Base-by-base conservation (phyloP, 2,888 invertebrate genomes). In the Linnaemya vulpina region DNA sequence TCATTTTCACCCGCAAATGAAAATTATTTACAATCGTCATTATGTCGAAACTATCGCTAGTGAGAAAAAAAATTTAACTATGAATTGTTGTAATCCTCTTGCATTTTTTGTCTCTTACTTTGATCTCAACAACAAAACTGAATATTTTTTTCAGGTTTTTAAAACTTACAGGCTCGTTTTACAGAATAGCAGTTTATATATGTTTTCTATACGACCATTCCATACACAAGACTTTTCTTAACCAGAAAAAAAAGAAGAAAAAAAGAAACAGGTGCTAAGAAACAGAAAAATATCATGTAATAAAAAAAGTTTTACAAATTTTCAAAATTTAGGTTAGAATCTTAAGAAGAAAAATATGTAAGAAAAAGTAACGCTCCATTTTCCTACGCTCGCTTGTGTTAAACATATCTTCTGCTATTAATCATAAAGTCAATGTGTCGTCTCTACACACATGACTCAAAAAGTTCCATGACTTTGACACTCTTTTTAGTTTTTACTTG, bases 401-500 rank as follows among this genome's bases (percentile, higher is more conserved):
- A 55, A 79, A 78, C 8, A 38, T 49, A 63, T 38, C 22, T 40
- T 46, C 17, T 46, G 62, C 25, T 58, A 30, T 43, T 51, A 17
- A 53, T 49, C 15, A 43, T 15, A n/a, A 20, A 40, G 20, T 63
- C n/a, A 13, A 8, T 17, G 35, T 35, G 10, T 35, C n/a, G 3
- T 17, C 35, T 58, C 22, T 22, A 22, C 10, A 20, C 1, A 20
- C 2, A 20, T 15, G 9, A 25, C 4, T 53, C 3, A 3, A 25
- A 25, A 43, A 43, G 20, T 10, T 35, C 35, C 49, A 17, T 17
- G 38, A 65, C 25, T 43, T 38, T 30, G 30, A 74, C 15, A 84
- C 83, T 88, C 86, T 71, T 84, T 84, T 83, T 88, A 84, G 84
- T 79, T 84, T 84, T 71, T 77, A 20, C 38, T 35, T 67, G 20